phyloP scores from a whole-genome alignment of 1,140 invertebrate genomes.

The Himalopsyche phryganea region DNA sequence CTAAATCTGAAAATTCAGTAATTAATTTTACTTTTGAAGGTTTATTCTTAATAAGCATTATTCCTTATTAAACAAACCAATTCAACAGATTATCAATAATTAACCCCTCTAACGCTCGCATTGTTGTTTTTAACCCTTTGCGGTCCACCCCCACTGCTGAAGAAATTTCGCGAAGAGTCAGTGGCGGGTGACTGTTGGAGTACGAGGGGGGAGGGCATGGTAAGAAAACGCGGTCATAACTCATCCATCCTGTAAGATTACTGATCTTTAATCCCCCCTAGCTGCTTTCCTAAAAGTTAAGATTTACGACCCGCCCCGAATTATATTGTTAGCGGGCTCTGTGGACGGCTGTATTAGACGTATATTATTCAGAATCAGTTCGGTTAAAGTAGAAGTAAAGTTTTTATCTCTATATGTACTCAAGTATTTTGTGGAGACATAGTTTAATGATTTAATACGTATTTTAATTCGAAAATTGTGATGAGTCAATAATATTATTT shows the following conservation, averaged over 20 bases:
- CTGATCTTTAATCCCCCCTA: constrained; percentile 70
- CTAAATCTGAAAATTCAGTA: too few species aligned
- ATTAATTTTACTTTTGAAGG: too few species aligned
- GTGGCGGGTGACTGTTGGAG: constrained; percentile 35
- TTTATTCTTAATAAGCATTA: too few species aligned
- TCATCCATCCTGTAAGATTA: constrained; percentile 66
- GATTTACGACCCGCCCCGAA: constrained; percentile 63
- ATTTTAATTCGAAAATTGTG: too few species aligned
- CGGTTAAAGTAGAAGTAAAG: background rate
- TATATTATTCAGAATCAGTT: too few species aligned
- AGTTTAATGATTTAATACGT: too few species aligned
- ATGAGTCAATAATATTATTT: too few species aligned
- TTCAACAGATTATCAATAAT: too few species aligned
- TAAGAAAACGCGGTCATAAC: constrained; percentile 50
- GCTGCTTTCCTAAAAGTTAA: constrained; percentile 63
- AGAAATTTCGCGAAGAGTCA: constrained; percentile 33
- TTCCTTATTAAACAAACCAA: too few species aligned
- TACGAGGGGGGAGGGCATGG: constrained; percentile 13
- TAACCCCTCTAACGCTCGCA: too few species aligned
- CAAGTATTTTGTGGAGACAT: too few species aligned
- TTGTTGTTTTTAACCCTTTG: constrained; percentile 18
- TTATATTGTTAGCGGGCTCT: constrained; percentile 56
- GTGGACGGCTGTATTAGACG: too few species aligned
- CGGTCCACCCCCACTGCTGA: background rate
- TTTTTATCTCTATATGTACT: background rate